Conservation (phyloP, 1,140 invertebrate species). For the Lanistes nyassanus region DNA sequence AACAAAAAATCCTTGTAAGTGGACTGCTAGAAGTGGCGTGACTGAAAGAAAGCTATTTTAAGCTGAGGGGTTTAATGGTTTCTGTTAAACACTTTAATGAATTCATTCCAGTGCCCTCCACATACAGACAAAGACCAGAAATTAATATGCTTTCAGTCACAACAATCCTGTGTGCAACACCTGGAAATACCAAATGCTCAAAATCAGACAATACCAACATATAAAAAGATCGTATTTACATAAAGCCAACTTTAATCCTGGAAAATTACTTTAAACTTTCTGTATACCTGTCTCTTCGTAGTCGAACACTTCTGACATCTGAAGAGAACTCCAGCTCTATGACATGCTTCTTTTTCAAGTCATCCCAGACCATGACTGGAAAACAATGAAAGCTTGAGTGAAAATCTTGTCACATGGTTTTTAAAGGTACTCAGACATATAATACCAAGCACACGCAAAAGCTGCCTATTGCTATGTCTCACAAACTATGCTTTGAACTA, state of each 20-base stretch:
- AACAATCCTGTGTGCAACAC: too few relatives aligned
- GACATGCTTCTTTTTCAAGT: conserved; percentile 91
- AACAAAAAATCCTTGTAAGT: conserved; percentile 1
- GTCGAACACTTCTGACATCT: conserved; percentile 87
- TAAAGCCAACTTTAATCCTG: background rate
- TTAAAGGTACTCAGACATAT: too few relatives aligned
- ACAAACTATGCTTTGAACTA: too few relatives aligned
- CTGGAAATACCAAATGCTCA: background rate
- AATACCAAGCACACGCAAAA: too few relatives aligned
- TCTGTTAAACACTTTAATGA: too few relatives aligned
- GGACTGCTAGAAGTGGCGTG: background rate
- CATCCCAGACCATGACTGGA: conserved; percentile 97
- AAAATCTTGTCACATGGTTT: too few relatives aligned
- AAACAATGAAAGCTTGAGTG: background rate
- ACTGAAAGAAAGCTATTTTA: background rate
- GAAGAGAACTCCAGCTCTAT: conserved; percentile 94
- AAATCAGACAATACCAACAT: background rate
- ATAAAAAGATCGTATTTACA: background rate
- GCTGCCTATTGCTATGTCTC: too few relatives aligned
- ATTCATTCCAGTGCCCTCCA: too few relatives aligned
- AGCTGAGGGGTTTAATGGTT: too few relatives aligned
- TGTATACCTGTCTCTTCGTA: conserved; percentile 81
- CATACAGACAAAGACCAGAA: background rate
- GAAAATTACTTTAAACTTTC: background rate
- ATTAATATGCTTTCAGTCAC: too few relatives aligned